Evolutionary conservation across 2,113 vertebrate genomes (phyloP), one percentile per base, ranked within the genome.

Genomic region (Lophura nycthemera): DNA sequence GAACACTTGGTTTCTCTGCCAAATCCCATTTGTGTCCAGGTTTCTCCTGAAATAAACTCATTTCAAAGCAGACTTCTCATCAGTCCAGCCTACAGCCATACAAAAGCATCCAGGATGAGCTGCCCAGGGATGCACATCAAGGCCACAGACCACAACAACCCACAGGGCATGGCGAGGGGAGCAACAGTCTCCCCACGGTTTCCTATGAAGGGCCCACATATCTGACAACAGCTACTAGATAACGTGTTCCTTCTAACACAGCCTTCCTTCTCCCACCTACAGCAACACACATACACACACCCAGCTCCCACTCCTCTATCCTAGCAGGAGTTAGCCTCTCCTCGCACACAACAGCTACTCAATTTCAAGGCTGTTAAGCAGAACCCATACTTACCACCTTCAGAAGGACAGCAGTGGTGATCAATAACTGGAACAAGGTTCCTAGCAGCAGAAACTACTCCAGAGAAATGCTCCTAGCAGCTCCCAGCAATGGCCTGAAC

Each of bases 401-500:
- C 13, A 4, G 57, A 6, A n/a, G 3, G 10, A 0, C 3, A 43
- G 22, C 38, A 38, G 25, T 8, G 12, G 4, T 0, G 3, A 8
- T 4, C 4, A 2, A 42, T 2, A 9, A 0, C 19, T 20, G 3
- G 21, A 67, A 5, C 32, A 13, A 34, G 10, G 1, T 5, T 5
- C 63, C 22, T 13, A 13, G 4, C 2, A n/a, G 5, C 20, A n/a
- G 21, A 20, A 27, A 1, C 1, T 3, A 2, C 1, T 11, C 8
- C 3, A 65, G 3, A 65, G 5, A 20, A 15, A 11, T 8, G 2
- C 0, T 3, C n/a, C 9, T 3, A 50, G 15, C 3, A 45, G 7
- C 1, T 0, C 0, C n/a, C n/a, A n/a, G n/a, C n/a, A n/a, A n/a
- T n/a, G 1, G 8, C 6, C n/a, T 16, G 63, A 30, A 8, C 18